Evolutionary conservation across 2,888 invertebrate genomes (phyloP), one percentile per base, ranked within the genome.

Genomic region (Tanypteryx hageni): DNA sequence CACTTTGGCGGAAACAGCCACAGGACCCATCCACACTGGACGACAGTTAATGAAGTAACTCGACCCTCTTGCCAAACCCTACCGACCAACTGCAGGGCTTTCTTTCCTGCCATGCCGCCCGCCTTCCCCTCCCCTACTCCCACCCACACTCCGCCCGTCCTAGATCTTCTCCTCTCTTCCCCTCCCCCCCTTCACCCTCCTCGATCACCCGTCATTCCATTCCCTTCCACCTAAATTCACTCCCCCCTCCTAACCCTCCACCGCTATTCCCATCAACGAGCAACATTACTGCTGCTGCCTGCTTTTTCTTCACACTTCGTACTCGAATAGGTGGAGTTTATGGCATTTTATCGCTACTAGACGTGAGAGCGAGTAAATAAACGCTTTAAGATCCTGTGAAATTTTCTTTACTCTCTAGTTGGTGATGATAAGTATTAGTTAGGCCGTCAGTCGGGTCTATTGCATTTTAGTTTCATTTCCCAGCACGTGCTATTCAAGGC

Each of bases 41-140:
- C 76, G 76, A 22, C 76, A 76, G 22, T 76, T 76, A 76, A 76
- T 76, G 22, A 76, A 76, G 76, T 76, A 76, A 85, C 85, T 85
- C 57, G 85, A 85, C 58, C 85, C 58, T 57, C 85, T 22, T 85
- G 13, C 85, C 85, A 57, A 85, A 58, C 57, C 85, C 58, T 44
- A 8, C 22, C 82, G 82, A 22, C 83, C 58, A 22, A 22, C 85
- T 56, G 44, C 56, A 56, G n/a, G 57, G 31, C 27, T 59, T 86
- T 27, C 86, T 76, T 68, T 68, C 18, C 44, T 44, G 14, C 83
- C n/a, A 14, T n/a, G 14, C 1, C 83, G 31, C 16, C 44, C 18
- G 18, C 7, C 13, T 18, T 44, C 31, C 3, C 83, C 8, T 14
- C 14, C 31, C 11, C 27, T 22, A 13, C 76, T 27, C 68, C 11